Evolutionary conservation across 35 echinoderm and acorn worm species (phyloP), one percentile per base, ranked within the genome.

Genomic region (Heliocidaris tuberculata): DNA sequence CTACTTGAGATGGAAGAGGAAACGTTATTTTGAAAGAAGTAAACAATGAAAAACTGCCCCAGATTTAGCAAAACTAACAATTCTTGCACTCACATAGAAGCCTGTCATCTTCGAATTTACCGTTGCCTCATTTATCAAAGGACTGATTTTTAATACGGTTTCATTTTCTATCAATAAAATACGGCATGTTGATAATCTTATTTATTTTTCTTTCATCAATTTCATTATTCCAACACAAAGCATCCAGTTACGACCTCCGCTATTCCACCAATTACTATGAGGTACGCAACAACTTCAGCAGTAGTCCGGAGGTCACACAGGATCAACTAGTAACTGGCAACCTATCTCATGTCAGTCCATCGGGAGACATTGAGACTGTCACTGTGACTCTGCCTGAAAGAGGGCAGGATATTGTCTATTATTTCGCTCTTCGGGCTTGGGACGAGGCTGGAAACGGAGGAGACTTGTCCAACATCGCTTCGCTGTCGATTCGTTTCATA

Each of bases 391-490:
- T 95, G 2, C 95, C 59, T 11, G 59, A 60, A 8, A 21, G 89
- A 1, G 95, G 95, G 4, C 16, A 49, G 10, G 88, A 90, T 29
- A 47, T 27, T 8, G 48, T 90, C 21, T 95, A 92, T n/a, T 95
- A 92, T 59, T 95, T 95, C 70, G 95, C 87, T 42, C 65, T 95
- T 13, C 48, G 59, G 30, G 95, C 95, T 59, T 50, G 31, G 16
- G 95, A 95, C 10, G 95, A 95, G 19, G 50, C 50, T 6, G 95
- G 89, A 31, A 95, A 95, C 60, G 27, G 6, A 30, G 95, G 95
- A 13, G 88, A 88, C 16, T 31, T 95, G 47, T 95, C 95, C 16
- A 95, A 95, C 48, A 92, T 95, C 47, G 88, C 30, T 7, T 94
- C 94, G 11, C 13, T 85, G 47, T 49, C 42, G 17, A 94, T 94